A percentile compares a stretch with the other conserved stretches of the same genome.
Conservation (phyloP, 2,888 invertebrate genomes). For the Scaptomyza caliginosa region DNA sequence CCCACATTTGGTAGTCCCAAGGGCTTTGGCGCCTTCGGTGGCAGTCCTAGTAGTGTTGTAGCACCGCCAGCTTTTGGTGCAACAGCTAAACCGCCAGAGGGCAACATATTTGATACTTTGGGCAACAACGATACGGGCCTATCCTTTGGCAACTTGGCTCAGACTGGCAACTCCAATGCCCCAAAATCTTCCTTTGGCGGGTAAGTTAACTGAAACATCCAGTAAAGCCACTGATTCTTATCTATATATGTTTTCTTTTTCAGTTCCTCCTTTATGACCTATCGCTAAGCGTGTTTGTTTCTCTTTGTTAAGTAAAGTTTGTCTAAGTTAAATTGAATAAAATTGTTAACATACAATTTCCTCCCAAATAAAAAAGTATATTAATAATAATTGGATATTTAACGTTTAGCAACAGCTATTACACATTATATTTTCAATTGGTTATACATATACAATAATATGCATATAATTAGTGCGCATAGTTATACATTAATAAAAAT, state of each 20-base stretch:
- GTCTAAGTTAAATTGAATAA: slow-evolving; percentile 25
- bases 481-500: slow-evolving; percentile 65
- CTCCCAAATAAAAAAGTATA: slow-evolving; percentile 48
- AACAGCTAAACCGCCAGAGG: slow-evolving; percentile 64
- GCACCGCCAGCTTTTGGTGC: slow-evolving; percentile 66
- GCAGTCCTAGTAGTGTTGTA: slow-evolving; percentile 45
- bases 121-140: slow-evolving; percentile 81
- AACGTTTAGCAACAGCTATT: slow-evolving; percentile 76
- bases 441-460: slow-evolving; percentile 66
- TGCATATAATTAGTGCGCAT: slow-evolving; percentile 72
- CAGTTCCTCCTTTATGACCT: slow-evolving; percentile 68
- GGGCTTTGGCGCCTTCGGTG: slow-evolving; percentile 77
- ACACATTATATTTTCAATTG: slow-evolving; percentile 73
- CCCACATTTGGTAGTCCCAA: slow-evolving; percentile 82
- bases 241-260: not conserved
- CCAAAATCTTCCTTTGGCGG: slow-evolving; percentile 83
- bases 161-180: slow-evolving; percentile 75
- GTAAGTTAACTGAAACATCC: slow-evolving; percentile 59
- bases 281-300: slow-evolving; percentile 46
- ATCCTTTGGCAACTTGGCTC: slow-evolving; percentile 83
- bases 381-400: slow-evolving; percentile 46
- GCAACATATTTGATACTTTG: slow-evolving; percentile 82
- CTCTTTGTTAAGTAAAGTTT: slow-evolving; percentile 19
- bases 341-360: slow-evolving; percentile 31
- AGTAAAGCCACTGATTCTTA: not conserved